Percentiles rank a stretch among this genome's conserved stretches.
Conservation (phyloP, 2,888 invertebrate species). For the Diabrotica balteata region DNA sequence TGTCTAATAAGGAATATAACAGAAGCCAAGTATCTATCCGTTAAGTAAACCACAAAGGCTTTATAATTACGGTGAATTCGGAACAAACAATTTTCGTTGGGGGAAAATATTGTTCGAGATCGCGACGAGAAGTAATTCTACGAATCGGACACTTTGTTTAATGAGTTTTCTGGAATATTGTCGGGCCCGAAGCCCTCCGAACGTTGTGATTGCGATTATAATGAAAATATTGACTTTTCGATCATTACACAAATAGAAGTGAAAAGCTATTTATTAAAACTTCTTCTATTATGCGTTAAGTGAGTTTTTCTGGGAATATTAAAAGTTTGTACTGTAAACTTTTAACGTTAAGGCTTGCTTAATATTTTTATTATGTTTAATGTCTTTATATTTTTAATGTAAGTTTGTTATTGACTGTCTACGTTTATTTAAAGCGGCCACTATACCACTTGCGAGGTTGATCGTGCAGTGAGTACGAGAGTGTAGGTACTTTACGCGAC, state of each 20-base stretch:
- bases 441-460: too few relatives aligned
- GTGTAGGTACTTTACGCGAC: too few relatives aligned
- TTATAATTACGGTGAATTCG: slow-evolving; percentile 9
- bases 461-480: too few relatives aligned
- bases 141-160: slow-evolving; percentile 18
- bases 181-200: slow-evolving; percentile 6
- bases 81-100: slow-evolving; percentile 13
- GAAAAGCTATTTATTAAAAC: slow-evolving; percentile 1
- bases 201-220: slow-evolving; percentile 14
- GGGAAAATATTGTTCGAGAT: slow-evolving; percentile 10
- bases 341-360: too few relatives aligned
- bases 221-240: slow-evolving; percentile 8
- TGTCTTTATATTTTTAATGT: too few relatives aligned
- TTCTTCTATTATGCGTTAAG: background rate
- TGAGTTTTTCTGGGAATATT: background rate
- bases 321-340: too few relatives aligned
- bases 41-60: slow-evolving; percentile 13
- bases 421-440: too few relatives aligned
- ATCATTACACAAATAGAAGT: slow-evolving; percentile 4
- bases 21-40: slow-evolving; percentile 8
- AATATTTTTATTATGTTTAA: too few relatives aligned
- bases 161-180: slow-evolving; percentile 15
- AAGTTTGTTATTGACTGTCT: too few relatives aligned
- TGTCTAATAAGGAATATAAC: slow-evolving; percentile 9
- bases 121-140: slow-evolving; percentile 11